phyloP scores from a whole-genome alignment of 2,888 invertebrate genomes.

The Chrysopilus asiliformis region DNA sequence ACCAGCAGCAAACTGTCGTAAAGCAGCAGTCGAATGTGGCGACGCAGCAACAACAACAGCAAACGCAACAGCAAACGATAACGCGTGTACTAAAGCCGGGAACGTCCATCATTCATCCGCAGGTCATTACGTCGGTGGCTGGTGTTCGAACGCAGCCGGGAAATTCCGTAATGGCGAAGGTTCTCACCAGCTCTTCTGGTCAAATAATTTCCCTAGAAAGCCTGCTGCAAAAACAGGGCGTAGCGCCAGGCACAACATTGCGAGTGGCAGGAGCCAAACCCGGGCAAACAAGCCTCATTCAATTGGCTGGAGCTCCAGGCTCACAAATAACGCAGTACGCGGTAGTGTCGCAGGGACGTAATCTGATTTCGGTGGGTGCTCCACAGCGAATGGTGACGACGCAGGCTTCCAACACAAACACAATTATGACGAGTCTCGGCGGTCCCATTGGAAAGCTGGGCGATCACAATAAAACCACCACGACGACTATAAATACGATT shows the following conservation, averaged over 20 bases:
- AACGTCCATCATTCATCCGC: conserved; percentile 9
- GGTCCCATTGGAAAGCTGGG: conserved; percentile 10
- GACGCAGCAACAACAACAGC: conserved; percentile 7
- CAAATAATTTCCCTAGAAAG: conserved; percentile 33
- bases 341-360: conserved; percentile 38
- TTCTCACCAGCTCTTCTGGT: conserved; percentile 51
- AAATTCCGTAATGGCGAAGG: conserved; percentile 52
- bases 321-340: conserved; percentile 37
- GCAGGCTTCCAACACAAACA: conserved; percentile 13
- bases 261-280: conserved; percentile 37
- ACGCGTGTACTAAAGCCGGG: conserved; percentile 20
- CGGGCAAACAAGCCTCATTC: conserved; percentile 39
- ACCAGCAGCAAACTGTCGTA: conserved; percentile 11
- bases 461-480: conserved; percentile 1
- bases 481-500: not conserved
- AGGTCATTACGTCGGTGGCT: conserved; percentile 6
- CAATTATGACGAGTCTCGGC: conserved; percentile 19
- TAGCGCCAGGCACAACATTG: conserved; percentile 32
- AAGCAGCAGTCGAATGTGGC: conserved; percentile 9
- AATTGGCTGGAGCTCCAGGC: conserved; percentile 35
- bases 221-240: conserved; percentile 25
- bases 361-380: conserved; percentile 31
- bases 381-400: conserved; percentile 24
- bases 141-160: conserved; percentile 14
- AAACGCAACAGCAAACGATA: conserved; percentile 18